These are phyloP conservation scores for Drosophila quadrilineata DNA, from an alignment of 1,140 invertebrate species.

Conservation along the genomic window DNA sequence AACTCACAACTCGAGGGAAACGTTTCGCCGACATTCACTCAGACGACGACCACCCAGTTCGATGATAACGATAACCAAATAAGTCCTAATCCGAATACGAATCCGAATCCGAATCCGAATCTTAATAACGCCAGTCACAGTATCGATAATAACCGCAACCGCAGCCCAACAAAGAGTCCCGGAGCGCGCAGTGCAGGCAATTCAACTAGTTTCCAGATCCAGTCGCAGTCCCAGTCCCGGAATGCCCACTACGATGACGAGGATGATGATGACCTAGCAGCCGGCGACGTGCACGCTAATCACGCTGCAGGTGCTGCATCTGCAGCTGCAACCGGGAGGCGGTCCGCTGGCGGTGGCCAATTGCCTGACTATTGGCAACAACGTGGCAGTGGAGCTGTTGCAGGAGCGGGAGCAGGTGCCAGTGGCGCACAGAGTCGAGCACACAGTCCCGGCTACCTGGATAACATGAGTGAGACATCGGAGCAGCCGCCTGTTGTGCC, in stretches of 20 bases:
- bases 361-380: conserved; percentile 73
- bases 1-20: conserved; percentile 79
- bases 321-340: conserved; percentile 28
- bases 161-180: conserved; percentile 58
- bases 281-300: conserved; percentile 27
- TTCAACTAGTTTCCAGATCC: conserved; percentile 59
- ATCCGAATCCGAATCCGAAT: too few relatives aligned
- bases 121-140: conserved; percentile 31
- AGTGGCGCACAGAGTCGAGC: conserved; percentile 47
- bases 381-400: conserved; percentile 49
- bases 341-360: conserved; percentile 14
- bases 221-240: conserved; percentile 13
- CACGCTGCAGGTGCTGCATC: conserved; percentile 28
- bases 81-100: conserved; percentile 45
- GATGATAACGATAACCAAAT: conserved; percentile 65
- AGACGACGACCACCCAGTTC: conserved; percentile 55
- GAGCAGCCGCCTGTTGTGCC: conserved; percentile 78
- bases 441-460: conserved; percentile 65
- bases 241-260: conserved; percentile 58
- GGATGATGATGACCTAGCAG: conserved; percentile 58
- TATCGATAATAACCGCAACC: conserved; percentile 32
- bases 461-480: conserved; percentile 81
- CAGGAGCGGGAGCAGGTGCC: conserved; percentile 14
- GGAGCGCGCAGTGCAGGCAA: conserved; percentile 24
- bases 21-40: conserved; percentile 68